phyloP scores from a whole-genome alignment of 2,888 invertebrate genomes.

The Troides oblongomaculatus region DNA sequence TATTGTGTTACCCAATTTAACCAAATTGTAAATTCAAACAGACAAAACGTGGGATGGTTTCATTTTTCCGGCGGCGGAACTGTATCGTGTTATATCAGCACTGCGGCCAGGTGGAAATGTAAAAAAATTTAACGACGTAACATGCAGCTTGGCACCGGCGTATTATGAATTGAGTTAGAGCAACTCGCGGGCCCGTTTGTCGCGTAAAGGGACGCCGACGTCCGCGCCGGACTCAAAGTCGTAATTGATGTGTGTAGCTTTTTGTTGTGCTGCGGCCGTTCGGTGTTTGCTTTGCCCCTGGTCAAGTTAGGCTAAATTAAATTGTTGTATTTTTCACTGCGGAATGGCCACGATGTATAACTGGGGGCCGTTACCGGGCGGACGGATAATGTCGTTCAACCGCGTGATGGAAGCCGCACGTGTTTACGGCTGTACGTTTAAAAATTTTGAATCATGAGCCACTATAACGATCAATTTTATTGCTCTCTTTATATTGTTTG shows the following conservation, averaged over 20 bases:
- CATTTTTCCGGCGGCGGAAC: slow-evolving; percentile 37
- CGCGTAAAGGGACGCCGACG: slow-evolving; percentile 53
- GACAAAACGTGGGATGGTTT: slow-evolving; percentile 37
- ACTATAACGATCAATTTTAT: slow-evolving; percentile 32
- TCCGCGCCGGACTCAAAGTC: slow-evolving; percentile 42
- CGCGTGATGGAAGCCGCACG: slow-evolving; percentile 38
- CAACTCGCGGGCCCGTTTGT: slow-evolving; percentile 54
- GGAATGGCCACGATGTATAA: slow-evolving; percentile 60
- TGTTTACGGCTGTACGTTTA: slow-evolving; percentile 44
- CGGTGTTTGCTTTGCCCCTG: slow-evolving; percentile 60
- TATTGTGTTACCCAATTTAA: slow-evolving; percentile 27
- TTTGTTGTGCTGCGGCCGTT: slow-evolving; percentile 60
- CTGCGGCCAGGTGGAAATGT: slow-evolving; percentile 46
- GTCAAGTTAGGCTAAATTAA: slow-evolving; percentile 76
- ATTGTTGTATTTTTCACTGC: slow-evolving; percentile 75
- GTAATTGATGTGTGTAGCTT: slow-evolving; percentile 76
- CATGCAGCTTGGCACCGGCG: slow-evolving; percentile 44
- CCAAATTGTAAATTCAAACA: slow-evolving; percentile 32
- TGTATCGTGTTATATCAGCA: slow-evolving; percentile 37
- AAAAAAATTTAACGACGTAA: slow-evolving; percentile 53
- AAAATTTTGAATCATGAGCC: slow-evolving; percentile 43
- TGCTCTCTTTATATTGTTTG: slow-evolving; percentile 25
- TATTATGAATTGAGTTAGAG: slow-evolving; percentile 71
- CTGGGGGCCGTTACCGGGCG: slow-evolving; percentile 58
- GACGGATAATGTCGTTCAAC: slow-evolving; percentile 59